Percentiles rank a stretch among this genome's conserved stretches.
Conservation (phyloP, 2,888 invertebrate species). For the Chouioia cunea region DNA sequence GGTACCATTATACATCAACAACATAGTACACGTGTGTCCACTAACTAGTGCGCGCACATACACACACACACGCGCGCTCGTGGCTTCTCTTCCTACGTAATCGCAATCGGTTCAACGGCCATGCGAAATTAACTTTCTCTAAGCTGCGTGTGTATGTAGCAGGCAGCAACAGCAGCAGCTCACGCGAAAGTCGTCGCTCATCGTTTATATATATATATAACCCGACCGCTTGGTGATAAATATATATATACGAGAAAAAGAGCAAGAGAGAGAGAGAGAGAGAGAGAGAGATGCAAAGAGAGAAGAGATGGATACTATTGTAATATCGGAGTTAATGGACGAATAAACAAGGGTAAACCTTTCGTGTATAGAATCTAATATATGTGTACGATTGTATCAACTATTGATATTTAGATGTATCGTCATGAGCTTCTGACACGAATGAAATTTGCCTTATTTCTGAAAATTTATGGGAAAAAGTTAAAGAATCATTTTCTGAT, state of each 20-base stretch:
- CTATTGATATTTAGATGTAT: no score
- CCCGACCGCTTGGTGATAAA: not conserved
- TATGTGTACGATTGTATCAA: no score
- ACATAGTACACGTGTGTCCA: no score
- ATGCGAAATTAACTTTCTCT: slow-evolving; percentile 67
- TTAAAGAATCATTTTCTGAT: no score
- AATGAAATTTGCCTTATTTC: no score
- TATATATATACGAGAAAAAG: slow-evolving; percentile 6
- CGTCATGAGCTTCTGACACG: no score
- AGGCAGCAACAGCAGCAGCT: slow-evolving; percentile 3
- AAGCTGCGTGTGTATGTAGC: slow-evolving; percentile 21
- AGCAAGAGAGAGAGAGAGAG: slow-evolving; percentile 3
- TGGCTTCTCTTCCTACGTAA: slow-evolving; percentile 52
- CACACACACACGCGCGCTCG: not conserved
- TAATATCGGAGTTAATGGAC: slow-evolving; percentile 10
- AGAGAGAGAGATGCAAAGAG: not conserved
- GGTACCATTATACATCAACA: not conserved
- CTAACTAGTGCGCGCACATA: no score
- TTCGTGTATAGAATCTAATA: no score
- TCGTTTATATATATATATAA: slow-evolving; percentile 3
- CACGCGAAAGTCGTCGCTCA: slow-evolving; percentile 41
- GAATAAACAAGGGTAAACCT: not conserved
- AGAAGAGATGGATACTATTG: not conserved
- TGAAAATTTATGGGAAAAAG: no score
- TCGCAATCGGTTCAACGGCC: slow-evolving; percentile 66